A percentile compares a stretch with the other conserved stretches of the same genome.
Evolutionary conservation across 2,888 invertebrate genomes (phyloP).

Genomic region (Anodontia alba): DNA sequence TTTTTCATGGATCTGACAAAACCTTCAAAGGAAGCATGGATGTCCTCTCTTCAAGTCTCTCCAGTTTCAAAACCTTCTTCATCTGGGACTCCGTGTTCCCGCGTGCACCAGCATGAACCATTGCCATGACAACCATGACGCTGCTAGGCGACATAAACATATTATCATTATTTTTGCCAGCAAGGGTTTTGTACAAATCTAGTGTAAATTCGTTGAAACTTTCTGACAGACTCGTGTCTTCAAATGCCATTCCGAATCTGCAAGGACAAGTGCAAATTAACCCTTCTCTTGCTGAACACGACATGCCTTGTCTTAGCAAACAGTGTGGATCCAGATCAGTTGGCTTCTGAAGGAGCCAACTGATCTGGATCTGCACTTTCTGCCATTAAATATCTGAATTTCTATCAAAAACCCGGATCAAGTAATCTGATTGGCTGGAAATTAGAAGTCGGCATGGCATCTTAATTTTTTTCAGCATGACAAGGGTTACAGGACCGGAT

Average conservation of each 20-base stretch:
- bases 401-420: too few species aligned
- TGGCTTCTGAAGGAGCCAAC: too few species aligned
- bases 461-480: too few species aligned
- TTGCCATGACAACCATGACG: slow-evolving; percentile 84
- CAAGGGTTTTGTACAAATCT: slow-evolving; percentile 25
- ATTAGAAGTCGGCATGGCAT: too few species aligned
- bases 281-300: too few species aligned
- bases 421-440: too few species aligned
- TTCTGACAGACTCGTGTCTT: slow-evolving; percentile 17
- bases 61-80: slow-evolving; percentile 62
- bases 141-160: slow-evolving; percentile 84
- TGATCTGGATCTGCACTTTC: too few species aligned
- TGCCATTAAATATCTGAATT: too few species aligned
- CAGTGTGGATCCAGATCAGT: too few species aligned
- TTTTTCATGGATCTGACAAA: slow-evolving; percentile 52
- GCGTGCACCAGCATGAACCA: slow-evolving; percentile 84
- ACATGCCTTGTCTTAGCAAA: too few species aligned
- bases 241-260: neutral
- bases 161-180: slow-evolving; percentile 40
- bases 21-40: slow-evolving; percentile 57
- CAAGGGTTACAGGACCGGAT: too few species aligned
- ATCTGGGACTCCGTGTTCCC: slow-evolving; percentile 82
- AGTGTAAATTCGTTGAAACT: slow-evolving; percentile 29
- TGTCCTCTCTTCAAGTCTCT: slow-evolving; percentile 34
- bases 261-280: too few species aligned